A percentile compares a stretch with the other conserved stretches of the same genome.
Evolutionary conservation across 2,113 vertebrate species (phyloP).

Genomic region (Scalopus aquaticus): DNA sequence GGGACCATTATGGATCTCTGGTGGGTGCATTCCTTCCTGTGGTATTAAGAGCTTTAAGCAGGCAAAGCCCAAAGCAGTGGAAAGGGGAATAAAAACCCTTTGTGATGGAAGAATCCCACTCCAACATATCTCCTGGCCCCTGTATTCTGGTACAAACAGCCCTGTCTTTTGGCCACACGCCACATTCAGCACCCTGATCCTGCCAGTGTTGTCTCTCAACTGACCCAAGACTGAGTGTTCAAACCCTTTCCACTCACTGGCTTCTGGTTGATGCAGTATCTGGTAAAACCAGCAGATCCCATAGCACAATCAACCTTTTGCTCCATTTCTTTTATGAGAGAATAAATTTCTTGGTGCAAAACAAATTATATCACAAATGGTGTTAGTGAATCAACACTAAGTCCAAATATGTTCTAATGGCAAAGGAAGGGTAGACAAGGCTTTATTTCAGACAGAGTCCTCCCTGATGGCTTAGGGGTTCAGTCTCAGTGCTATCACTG

Average conservation of each 20-base stretch:
- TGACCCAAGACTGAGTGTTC: constrained; percentile 1
- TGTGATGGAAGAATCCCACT: not conserved
- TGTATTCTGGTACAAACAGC: not conserved
- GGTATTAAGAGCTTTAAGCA: not conserved
- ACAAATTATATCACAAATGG: not conserved
- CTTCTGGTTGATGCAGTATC: not conserved
- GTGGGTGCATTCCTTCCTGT: not conserved
- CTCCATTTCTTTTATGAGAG: not conserved
- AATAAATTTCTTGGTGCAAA: constrained; percentile 14
- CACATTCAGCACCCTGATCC: not conserved
- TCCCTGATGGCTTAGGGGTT: no score
- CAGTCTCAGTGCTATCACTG: no score
- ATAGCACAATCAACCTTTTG: not conserved
- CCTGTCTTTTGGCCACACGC: not conserved
- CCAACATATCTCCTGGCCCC: not conserved
- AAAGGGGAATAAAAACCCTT: not conserved
- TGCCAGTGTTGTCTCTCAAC: not conserved
- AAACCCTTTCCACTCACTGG: not conserved
- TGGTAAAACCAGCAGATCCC: not conserved
- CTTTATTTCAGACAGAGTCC: not conserved
- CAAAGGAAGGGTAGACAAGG: not conserved
- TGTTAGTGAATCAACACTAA: not conserved
- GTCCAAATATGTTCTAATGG: not conserved
- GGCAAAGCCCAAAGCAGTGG: not conserved
- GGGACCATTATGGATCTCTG: not conserved